Percentiles rank a stretch among this genome's conserved stretches.
These are phyloP conservation scores for Salticus scenicus DNA, from an alignment of 2,888 invertebrate genomes.

Conservation along the genomic window DNA sequence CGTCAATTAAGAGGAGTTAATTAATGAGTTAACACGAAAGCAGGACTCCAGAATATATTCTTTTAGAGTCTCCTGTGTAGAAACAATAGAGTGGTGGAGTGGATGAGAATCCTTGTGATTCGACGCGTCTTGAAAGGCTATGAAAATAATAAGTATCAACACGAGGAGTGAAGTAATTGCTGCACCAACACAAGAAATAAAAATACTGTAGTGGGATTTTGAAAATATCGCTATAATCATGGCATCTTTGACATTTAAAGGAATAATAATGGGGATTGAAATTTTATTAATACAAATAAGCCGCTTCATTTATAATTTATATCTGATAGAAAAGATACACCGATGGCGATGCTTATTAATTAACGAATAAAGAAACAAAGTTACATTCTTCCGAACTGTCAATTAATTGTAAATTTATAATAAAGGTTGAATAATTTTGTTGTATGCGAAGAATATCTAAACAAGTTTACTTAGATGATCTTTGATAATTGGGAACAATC, in stretches of 20 bases:
- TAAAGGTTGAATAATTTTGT: too few species aligned
- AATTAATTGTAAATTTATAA: too few species aligned
- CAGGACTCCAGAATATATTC: conserved; percentile 31
- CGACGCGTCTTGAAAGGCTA: conserved; percentile 7
- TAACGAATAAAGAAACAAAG: too few species aligned
- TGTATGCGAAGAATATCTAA: too few species aligned
- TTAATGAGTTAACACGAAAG: conserved; percentile 65
- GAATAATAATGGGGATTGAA: too few species aligned
- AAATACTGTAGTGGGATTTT: neutral
- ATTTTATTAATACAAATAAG: too few species aligned
- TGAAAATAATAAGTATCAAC: conserved; percentile 19
- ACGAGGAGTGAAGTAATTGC: neutral
- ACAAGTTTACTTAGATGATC: too few species aligned
- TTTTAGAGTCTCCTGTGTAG: conserved; percentile 19
- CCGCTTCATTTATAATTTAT: too few species aligned
- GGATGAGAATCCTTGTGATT: conserved; percentile 3
- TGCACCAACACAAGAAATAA: neutral
- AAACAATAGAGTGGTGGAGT: conserved; percentile 4
- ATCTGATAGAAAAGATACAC: too few species aligned
- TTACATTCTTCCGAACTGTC: too few species aligned
- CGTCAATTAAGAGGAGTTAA: conserved; percentile 66
- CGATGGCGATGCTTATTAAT: too few species aligned
- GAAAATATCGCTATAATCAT: neutral
- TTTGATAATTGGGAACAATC: too few species aligned
- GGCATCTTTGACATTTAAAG: neutral